Evolutionary conservation across 2,113 vertebrate species (phyloP), one percentile per base, ranked within the genome.

Genomic region (Lota lota): DNA sequence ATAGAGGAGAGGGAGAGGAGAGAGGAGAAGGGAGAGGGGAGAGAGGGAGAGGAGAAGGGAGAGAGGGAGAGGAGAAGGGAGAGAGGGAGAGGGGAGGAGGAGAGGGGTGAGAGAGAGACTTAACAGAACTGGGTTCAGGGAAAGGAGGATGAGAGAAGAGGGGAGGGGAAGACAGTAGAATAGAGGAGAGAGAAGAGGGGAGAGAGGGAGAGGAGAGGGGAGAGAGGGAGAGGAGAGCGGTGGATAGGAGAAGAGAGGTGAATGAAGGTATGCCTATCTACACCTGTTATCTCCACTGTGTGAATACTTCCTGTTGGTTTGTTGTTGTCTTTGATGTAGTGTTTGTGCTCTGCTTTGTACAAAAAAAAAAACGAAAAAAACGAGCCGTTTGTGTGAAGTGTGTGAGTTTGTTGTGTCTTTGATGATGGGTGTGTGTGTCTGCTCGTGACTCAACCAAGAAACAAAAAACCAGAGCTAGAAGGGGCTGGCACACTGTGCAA

Each of bases 21-120:
- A 28, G 2, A 64, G 19, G 54, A 22, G 10, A 20, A n/a, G 76
- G 69, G 56, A 57, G 18, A 2, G 5, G 56, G 11, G 19, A 20
- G 40, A 64, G 7, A 7, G 17, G 5, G 10, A 24, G 33, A 63
- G 76, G 83, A 73, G 72, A 69, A 20, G n/a, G 6, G 19, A 22
- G 7, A 6, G 19, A 1, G 14, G 16, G 4, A 64, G 16, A 19
- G 1, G 11, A 2, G 2, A 19, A 47, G 21, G 21, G 8, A 11
- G 21, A 6, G 16, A 11, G 4, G 24, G 22, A 16, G 7, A 59
- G 21, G 1, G 12, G 10, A 16, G 22, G 20, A 8, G 5, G 12
- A 22, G 7, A 11, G 14, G 54, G 76, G 72, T 74, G 81, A 71
- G 72, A 67, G 1, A 60, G 2, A 7, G 11, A 22, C 19, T 1